phyloP scores from a whole-genome alignment of 2,888 invertebrate species.

The Eremobia ochroleuca region DNA sequence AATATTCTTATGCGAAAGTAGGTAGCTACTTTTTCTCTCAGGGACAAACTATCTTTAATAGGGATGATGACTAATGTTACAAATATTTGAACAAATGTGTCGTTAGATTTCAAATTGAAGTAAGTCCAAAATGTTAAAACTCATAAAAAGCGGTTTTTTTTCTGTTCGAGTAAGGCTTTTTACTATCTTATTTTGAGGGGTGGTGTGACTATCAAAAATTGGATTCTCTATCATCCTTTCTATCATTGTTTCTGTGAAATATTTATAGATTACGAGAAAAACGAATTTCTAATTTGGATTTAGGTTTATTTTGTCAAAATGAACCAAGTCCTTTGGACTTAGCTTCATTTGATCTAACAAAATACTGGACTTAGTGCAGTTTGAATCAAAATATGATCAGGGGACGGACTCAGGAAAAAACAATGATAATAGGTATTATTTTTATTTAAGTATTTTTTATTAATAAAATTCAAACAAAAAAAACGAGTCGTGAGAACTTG shows the following conservation, averaged over 20 bases:
- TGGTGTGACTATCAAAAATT: constrained; percentile 24
- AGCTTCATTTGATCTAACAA: constrained; percentile 60
- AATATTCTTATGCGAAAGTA: neutral
- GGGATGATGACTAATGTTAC: too few species aligned
- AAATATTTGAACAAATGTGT: too few species aligned
- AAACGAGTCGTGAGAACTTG: constrained; percentile 8
- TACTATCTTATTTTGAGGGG: constrained; percentile 18
- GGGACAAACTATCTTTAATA: neutral
- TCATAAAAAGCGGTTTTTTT: constrained; percentile 15
- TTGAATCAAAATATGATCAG: constrained; percentile 40
- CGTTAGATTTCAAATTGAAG: too few species aligned
- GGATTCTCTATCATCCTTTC: constrained; percentile 29
- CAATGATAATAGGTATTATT: constrained; percentile 8
- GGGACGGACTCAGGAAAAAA: constrained; percentile 16
- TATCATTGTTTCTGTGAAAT: constrained; percentile 19
- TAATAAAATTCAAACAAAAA: constrained; percentile 9
- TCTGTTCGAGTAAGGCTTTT: constrained; percentile 14
- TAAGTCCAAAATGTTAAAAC: too few species aligned
- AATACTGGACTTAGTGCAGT: constrained; percentile 51
- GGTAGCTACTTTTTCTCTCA: neutral
- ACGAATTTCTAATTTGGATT: constrained; percentile 23
- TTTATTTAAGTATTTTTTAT: constrained; percentile 10
- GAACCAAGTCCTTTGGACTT: constrained; percentile 44
- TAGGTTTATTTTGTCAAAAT: constrained; percentile 31
- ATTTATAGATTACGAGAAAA: constrained; percentile 20